phyloP scores from a whole-genome alignment of 2,888 invertebrate genomes.

The Bruchidius siliquastri region DNA sequence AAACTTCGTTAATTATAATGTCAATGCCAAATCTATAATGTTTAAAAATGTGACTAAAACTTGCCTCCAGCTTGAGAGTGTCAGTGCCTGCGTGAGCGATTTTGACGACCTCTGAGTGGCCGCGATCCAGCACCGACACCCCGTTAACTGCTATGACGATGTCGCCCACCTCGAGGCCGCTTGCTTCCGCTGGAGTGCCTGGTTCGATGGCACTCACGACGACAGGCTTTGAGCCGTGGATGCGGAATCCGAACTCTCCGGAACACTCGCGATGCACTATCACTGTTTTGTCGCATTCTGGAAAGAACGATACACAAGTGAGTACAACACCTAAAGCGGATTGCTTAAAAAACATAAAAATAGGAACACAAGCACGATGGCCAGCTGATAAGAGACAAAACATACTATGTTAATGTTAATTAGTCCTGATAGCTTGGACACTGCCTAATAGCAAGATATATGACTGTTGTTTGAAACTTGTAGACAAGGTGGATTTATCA shows the following conservation, averaged over 20 bases:
- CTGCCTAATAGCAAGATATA: too few relatives aligned
- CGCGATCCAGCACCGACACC: conserved; percentile 84
- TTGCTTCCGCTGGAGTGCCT: conserved; percentile 88
- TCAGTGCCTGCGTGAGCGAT: conserved; percentile 87
- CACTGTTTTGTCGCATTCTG: conserved; percentile 86
- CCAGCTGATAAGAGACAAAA: too few relatives aligned
- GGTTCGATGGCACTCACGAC: conserved; percentile 93
- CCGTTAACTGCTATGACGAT: conserved; percentile 90
- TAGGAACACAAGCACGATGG: too few relatives aligned
- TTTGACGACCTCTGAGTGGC: conserved; percentile 89
- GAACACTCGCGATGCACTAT: conserved; percentile 70
- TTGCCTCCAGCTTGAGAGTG: conserved; percentile 73
- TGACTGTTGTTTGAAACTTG: too few relatives aligned
- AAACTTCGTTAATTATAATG: too few relatives aligned
- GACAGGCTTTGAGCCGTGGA: conserved; percentile 93
- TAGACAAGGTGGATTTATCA: too few relatives aligned
- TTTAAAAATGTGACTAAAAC: not conserved
- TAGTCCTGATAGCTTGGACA: too few relatives aligned
- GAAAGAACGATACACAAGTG: too few relatives aligned
- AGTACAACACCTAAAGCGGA: too few relatives aligned
- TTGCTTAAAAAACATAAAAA: too few relatives aligned
- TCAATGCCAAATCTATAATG: too few relatives aligned
- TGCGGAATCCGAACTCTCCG: conserved; percentile 91
- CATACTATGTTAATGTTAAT: too few relatives aligned
- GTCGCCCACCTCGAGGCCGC: conserved; percentile 90